Evolutionary conservation across 2,888 invertebrate genomes (phyloP).

Genomic region (Meteorus cinctellus): DNA sequence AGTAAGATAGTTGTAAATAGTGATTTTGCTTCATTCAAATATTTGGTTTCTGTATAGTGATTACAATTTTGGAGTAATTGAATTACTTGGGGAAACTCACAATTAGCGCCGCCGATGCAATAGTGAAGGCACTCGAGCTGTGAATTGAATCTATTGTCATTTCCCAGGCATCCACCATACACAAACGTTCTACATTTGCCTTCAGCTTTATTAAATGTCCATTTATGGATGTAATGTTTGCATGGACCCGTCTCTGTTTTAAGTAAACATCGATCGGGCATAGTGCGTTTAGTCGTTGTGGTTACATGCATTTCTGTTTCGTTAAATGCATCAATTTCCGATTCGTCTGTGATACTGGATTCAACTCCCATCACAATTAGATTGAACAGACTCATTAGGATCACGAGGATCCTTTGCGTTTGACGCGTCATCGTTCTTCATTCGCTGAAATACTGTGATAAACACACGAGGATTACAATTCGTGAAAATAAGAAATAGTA

Average conservation of each 20-base stretch:
- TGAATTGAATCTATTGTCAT: constrained; percentile 81
- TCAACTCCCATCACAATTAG: constrained; percentile 46
- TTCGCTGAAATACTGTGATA: constrained; percentile 56
- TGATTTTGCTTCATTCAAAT: background rate
- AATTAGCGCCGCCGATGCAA: constrained; percentile 77
- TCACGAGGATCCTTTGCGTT: constrained; percentile 63
- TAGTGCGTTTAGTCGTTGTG: constrained; percentile 55
- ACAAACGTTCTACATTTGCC: constrained; percentile 78
- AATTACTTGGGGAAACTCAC: constrained; percentile 56
- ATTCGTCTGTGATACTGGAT: constrained; percentile 59
- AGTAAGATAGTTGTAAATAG: constrained; percentile 4
- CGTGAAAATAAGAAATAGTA: constrained; percentile 13
- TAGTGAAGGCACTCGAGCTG: constrained; percentile 80
- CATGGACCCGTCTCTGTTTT: constrained; percentile 77
- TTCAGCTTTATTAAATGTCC: constrained; percentile 78
- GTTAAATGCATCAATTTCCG: constrained; percentile 57
- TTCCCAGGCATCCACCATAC: constrained; percentile 83
- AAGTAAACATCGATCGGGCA: constrained; percentile 74
- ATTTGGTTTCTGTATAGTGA: background rate
- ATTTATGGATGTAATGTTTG: constrained; percentile 80
- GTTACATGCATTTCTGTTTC: constrained; percentile 52
- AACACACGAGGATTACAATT: background rate
- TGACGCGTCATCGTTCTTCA: constrained; percentile 64
- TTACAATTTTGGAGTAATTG: background rate
- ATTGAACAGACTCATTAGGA: constrained; percentile 61